Percentiles rank a stretch among this genome's conserved stretches.
Evolutionary conservation across 2,797 vertebrate species (phyloP).

Genomic region (Dermochelys coriacea): DNA sequence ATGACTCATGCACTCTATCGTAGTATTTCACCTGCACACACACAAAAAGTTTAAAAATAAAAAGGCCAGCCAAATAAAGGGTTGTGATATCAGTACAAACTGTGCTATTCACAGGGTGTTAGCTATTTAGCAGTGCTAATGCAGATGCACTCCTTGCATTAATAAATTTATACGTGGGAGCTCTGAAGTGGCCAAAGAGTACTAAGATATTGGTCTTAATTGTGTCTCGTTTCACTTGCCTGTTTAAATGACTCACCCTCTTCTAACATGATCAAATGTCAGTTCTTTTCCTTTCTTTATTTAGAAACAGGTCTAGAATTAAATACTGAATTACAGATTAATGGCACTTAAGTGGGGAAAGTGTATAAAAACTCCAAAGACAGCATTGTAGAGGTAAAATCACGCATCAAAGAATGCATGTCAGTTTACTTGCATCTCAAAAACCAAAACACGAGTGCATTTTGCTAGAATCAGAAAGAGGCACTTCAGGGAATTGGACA

Average conservation of each 20-base stretch:
- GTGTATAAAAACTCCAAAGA: not conserved
- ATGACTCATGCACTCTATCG: constrained; percentile 18
- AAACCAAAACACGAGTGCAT: not conserved
- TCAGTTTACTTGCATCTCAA: not conserved
- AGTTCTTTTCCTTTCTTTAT: not conserved
- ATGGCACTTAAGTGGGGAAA: constrained; percentile 12
- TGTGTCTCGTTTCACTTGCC: not conserved
- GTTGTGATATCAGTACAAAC: not conserved
- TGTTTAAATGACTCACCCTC: not conserved
- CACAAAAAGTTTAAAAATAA: constrained; percentile 30
- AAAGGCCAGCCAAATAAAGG: not conserved
- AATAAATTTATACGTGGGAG: not conserved
- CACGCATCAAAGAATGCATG: not conserved
- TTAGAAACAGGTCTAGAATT: constrained; percentile 12
- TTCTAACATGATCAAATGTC: not conserved
- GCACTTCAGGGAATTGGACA: not conserved
- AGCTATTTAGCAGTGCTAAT: too few relatives aligned
- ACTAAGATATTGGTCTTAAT: not conserved
- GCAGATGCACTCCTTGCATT: not conserved
- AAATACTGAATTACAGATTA: not conserved
- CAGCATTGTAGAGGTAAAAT: not conserved
- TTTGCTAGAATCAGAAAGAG: not conserved
- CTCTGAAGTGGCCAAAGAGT: constrained; percentile 43
- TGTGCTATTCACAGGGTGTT: too few relatives aligned
- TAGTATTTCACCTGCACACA: constrained; percentile 44